Percentiles rank a stretch among this genome's conserved stretches.
These are phyloP conservation scores for Prionace glauca DNA, from an alignment of 2,797 vertebrate genomes.

Conservation along the genomic window DNA sequence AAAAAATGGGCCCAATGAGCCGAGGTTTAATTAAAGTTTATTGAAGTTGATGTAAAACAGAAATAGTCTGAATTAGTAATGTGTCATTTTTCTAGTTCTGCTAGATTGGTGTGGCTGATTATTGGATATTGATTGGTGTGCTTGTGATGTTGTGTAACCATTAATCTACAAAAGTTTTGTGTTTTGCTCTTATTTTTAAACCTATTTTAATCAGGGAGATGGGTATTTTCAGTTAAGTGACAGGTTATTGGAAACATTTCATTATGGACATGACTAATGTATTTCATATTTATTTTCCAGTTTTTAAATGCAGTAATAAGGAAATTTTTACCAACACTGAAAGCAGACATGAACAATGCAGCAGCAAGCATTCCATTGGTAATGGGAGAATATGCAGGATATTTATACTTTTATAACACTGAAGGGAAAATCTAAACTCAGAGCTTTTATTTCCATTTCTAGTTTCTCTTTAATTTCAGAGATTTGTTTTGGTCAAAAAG, in stretches of 20 bases:
- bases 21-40: neutral
- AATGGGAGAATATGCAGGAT: neutral
- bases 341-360: neutral
- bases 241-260: neutral
- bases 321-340: neutral
- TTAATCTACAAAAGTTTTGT: neutral
- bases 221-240: neutral
- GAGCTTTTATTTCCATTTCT: conserved; percentile 1
- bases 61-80: neutral
- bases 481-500: neutral
- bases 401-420: neutral
- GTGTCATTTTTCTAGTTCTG: neutral
- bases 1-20: neutral
- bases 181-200: neutral
- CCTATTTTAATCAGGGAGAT: neutral
- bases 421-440: neutral
- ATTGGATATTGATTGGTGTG: neutral
- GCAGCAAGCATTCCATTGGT: neutral
- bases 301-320: neutral
- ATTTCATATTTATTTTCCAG: neutral
- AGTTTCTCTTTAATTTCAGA: neutral
- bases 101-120: neutral
- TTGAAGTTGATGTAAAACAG: neutral
- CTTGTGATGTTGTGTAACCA: neutral
- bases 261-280: neutral